These are phyloP conservation scores for Lipotes vexillifer DNA, from an alignment of 2,113 vertebrate genomes.

Conservation along the genomic window DNA sequence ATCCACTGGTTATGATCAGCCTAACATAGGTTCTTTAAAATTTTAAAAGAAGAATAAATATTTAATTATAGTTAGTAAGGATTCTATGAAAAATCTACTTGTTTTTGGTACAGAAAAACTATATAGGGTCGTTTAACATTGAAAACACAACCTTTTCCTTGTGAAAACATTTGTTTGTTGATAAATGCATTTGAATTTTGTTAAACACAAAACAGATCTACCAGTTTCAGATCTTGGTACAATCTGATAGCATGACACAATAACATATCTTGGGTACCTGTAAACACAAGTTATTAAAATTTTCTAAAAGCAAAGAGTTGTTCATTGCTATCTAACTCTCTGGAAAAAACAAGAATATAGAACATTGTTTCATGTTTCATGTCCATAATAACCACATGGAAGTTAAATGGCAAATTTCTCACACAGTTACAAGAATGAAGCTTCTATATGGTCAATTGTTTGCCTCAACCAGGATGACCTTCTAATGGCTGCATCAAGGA, in stretches of 20 bases:
- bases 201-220: neutral
- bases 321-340: neutral
- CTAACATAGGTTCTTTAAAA: neutral
- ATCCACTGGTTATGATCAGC: neutral
- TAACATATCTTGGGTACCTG: neutral
- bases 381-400: neutral
- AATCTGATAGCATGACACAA: neutral
- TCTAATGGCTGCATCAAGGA: neutral
- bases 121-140: neutral
- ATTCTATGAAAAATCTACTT: neutral
- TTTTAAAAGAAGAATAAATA: conserved; percentile 1
- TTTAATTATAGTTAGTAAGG: neutral
- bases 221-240: neutral
- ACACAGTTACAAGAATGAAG: neutral
- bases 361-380: neutral
- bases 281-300: neutral
- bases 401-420: neutral
- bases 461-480: neutral
- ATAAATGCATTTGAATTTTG: neutral
- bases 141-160: neutral
- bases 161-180: neutral
- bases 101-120: neutral
- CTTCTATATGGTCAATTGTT: neutral
- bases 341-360: neutral
- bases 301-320: neutral